Base-by-base conservation (phyloP, 2,113 vertebrate genomes). In the Capreolus pygargus region DNA sequence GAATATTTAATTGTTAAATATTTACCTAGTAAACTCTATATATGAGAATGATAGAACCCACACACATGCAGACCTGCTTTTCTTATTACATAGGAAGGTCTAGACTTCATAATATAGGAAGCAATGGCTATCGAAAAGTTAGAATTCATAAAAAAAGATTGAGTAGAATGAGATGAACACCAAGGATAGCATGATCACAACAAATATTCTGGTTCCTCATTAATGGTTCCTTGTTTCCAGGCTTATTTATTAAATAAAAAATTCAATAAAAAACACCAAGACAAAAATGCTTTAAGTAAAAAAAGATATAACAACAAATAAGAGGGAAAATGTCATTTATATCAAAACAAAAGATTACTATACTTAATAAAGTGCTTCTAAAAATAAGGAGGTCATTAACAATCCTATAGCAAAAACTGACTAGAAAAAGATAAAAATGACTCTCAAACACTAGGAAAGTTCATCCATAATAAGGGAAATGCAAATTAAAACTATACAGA, bases 301-400 rank as follows among this genome's bases (percentile, higher is more conserved):
- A 70, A 94, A 96, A 60, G 36, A 23, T 6, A 52, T 36, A 79
- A 23, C 3, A 45, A 78, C 45, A 39, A 88, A 92, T 45, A 97
- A 61, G 25, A 47, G 17, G 36, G 55, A 30, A 74, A 60, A 15
- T 70, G 5, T 58, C 61, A 89, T 36, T 61, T 74, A 52, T n/a
- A 70, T 45, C 50, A 86, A 97, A 57, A 39, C 1, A 89, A 90
- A 95, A 55, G 76, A 83, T 93, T 45, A 89, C 39, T 81, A 94
- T 43, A 70, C 10, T 52, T 82, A 90, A 84, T 54, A 12, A 79
- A 74, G 23, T 67, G 19, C 15, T 84, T 83, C 93, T 74, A 90
- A 96, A 92, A 96, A 54, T 67, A 70, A 95, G 45, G n/a, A 86
- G 67, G 86, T 82, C 4, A 23, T 23, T 64, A 95, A 93, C 15